Conservation (phyloP, 2,113 vertebrate genomes). For the Clarias macrocephalus region DNA sequence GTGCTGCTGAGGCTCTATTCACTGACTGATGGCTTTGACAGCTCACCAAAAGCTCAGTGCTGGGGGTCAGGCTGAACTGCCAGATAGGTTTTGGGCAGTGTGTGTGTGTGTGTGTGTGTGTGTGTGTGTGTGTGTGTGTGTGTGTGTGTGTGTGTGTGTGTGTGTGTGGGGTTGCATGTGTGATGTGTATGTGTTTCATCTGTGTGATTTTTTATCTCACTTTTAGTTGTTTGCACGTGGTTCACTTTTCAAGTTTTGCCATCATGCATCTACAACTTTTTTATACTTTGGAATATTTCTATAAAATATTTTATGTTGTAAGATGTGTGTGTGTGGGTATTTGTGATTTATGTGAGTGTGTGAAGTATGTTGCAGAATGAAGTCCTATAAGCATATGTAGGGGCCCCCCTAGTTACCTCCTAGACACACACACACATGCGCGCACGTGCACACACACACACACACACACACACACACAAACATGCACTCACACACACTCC, state of each 20-base stretch:
- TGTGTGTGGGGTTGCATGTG: slow-evolving; percentile 40
- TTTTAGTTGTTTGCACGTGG: neutral
- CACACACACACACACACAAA: slow-evolving; percentile 30
- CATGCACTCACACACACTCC: slow-evolving; percentile 51
- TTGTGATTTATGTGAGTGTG: slow-evolving; percentile 16
- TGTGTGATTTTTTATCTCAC: neutral
- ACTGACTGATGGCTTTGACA: slow-evolving; percentile 77
- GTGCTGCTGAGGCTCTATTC: slow-evolving; percentile 66
- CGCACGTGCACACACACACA: slow-evolving; percentile 3
- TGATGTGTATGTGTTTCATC: slow-evolving; percentile 37
- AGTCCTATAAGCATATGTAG: slow-evolving; percentile 55
- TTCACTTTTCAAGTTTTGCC: neutral
- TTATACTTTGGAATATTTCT: neutral
- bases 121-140: slow-evolving; percentile 46
- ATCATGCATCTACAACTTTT: neutral
- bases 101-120: slow-evolving; percentile 36
- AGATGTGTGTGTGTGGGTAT: neutral
- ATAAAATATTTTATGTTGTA: neutral
- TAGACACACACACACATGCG: slow-evolving; percentile 13
- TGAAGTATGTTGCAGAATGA: slow-evolving; percentile 57
- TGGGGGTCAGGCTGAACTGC: slow-evolving; percentile 43
- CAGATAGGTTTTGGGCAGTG: slow-evolving; percentile 23
- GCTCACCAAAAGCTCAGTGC: slow-evolving; percentile 72
- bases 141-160: slow-evolving; percentile 4
- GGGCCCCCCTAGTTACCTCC: slow-evolving; percentile 2